Percentiles rank a stretch among this genome's conserved stretches.
These are phyloP conservation scores for Sinosuthora webbiana DNA, from an alignment of 2,113 vertebrate genomes.

Conservation along the genomic window DNA sequence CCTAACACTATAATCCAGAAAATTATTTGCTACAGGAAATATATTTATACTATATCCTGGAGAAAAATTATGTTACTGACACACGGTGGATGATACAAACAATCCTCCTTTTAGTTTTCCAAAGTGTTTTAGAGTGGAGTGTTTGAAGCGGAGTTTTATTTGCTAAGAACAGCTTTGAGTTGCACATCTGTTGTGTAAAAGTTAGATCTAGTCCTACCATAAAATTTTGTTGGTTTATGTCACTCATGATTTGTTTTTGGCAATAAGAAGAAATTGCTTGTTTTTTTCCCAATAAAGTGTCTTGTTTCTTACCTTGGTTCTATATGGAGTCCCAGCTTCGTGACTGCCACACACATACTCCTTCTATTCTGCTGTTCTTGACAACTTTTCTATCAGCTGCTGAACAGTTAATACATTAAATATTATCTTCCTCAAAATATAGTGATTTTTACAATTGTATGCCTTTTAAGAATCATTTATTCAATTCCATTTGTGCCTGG, in stretches of 20 bases:
- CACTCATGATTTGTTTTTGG: background rate
- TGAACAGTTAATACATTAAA: background rate
- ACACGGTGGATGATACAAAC: background rate
- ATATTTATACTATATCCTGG: background rate
- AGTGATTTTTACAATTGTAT: background rate
- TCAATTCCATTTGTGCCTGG: background rate
- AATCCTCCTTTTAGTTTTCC: background rate
- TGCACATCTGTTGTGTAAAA: background rate
- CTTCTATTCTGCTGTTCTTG: background rate
- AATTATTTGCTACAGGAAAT: background rate
- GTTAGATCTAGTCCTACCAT: background rate
- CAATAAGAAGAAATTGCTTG: background rate
- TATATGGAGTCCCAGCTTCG: background rate
- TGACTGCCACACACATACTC: background rate
- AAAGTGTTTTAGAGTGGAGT: background rate
- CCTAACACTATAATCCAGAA: background rate
- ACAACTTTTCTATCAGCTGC: background rate
- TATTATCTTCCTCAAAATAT: background rate
- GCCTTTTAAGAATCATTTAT: background rate
- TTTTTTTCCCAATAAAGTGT: background rate
- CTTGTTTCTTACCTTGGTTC: background rate
- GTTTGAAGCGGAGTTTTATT: background rate
- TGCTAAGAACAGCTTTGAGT: background rate
- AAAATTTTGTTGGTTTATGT: background rate
- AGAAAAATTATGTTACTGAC: background rate